phyloP scores from a whole-genome alignment of 2,797 vertebrate species.

The Myotis myotis region DNA sequence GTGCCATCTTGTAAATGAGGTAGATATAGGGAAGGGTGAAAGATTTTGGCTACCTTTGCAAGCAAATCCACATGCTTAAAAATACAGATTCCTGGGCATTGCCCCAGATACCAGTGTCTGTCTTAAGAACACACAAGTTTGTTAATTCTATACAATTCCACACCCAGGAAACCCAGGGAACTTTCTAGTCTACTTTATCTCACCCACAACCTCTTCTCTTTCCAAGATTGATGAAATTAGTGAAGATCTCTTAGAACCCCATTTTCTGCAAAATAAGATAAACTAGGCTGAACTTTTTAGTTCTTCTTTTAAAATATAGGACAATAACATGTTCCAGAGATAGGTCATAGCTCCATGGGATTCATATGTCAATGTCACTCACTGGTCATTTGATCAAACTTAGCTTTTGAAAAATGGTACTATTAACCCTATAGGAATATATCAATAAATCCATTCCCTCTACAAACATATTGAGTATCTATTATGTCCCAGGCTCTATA shows the following conservation, averaged over 20 bases:
- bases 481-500: background rate
- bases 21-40: background rate
- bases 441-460: background rate
- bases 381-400: background rate
- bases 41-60: background rate
- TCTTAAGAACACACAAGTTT: background rate
- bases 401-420: background rate
- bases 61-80: background rate
- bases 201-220: background rate
- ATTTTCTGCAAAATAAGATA: constrained; percentile 39
- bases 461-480: background rate
- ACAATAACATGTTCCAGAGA: background rate
- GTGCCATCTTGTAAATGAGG: background rate
- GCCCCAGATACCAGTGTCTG: background rate
- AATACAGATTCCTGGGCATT: background rate
- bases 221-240: background rate
- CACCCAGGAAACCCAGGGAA: background rate
- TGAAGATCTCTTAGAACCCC: background rate
- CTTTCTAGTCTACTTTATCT: background rate
- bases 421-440: background rate
- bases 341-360: background rate
- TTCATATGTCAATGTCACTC: background rate
- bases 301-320: background rate
- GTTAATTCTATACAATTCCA: background rate
- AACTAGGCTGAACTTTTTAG: background rate